A percentile compares a stretch with the other conserved stretches of the same genome.
Evolutionary conservation across 2,888 invertebrate species (phyloP).

Genomic region (Arrhopalites spinosus): DNA sequence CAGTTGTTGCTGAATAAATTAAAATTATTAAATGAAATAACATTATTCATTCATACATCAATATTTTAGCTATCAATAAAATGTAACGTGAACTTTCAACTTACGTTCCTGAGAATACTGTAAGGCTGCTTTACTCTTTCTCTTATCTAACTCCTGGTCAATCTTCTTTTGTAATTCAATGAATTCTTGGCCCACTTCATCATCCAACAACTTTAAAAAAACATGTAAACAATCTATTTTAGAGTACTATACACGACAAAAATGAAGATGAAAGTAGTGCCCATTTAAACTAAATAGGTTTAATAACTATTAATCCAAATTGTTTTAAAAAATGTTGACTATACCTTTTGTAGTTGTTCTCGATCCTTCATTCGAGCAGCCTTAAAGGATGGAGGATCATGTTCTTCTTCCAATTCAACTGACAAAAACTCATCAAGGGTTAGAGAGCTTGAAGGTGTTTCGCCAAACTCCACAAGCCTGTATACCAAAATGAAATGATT

Average conservation of each 20-base stretch:
- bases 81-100: not conserved
- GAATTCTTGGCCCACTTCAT: constrained; percentile 64
- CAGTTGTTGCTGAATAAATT: not conserved
- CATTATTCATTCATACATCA: not conserved
- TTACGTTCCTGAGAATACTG: not conserved
- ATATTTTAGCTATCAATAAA: not conserved
- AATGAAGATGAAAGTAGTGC: too few species aligned
- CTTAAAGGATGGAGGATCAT: constrained; percentile 94
- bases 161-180: constrained; percentile 84
- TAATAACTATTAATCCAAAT: too few species aligned
- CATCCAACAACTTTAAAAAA: constrained; percentile 62
- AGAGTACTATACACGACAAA: too few species aligned
- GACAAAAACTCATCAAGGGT: constrained; percentile 97
- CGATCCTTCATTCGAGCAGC: constrained; percentile 86
- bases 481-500: not conserved
- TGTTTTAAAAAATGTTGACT: not conserved
- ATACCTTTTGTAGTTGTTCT: constrained; percentile 77
- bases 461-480: constrained; percentile 89
- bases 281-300: too few species aligned
- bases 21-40: too few species aligned
- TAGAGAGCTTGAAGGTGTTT: constrained; percentile 91
- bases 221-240: not conserved
- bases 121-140: constrained; percentile 45
- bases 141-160: constrained; percentile 75
- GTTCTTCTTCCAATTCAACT: constrained; percentile 93